Evolutionary conservation across 2,113 vertebrate genomes (phyloP), one percentile per base, ranked within the genome.

Genomic region (Sinocyclocheilus anophthalmus): DNA sequence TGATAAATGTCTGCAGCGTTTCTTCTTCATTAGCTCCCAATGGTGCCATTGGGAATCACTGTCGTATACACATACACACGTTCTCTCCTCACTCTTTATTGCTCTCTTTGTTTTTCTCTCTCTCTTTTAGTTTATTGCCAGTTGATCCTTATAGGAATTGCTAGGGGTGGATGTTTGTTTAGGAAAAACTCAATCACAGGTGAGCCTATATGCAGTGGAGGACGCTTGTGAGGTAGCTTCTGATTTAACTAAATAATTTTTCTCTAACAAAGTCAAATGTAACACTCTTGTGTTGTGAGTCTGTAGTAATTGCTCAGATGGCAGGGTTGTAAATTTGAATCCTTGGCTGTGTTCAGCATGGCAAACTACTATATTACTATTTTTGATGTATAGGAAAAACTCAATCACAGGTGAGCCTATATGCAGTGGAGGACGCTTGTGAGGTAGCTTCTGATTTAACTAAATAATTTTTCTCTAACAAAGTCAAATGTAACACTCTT

Each of bases 1-100:
- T 83, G 72, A 81, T 70, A 61, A 45, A 78, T 85, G 26, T 83
- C 57, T 42, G 39, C 24, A 53, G 24, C 13, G 37, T 81, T 84
- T 84, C 61, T 76, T 81, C 77, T 84, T 59, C 76, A 81, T 84
- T 83, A 76, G 77, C 72, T 86, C 33, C 26, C 72, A 67, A 20
- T 86, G 14, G 45, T 80, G 26, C 72, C 20, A 4, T 16, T 33
- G 78, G 30, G 81, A 82, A 33, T 82, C 79, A 30, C 20, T 26
- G 42, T 82, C n/a, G 18, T 57, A 11, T 33, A 83, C 65, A 37
- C 45, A 33, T n/a, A n/a, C 14, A 50, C 13, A n/a, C 18, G 3
- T n/a, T 50, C 16, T 10, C 16, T 53, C 57, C 65, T 26, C 50
- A 14, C 65, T 73, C 42, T 63, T 37, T 81, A 22, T 82, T 53